Percentiles rank a stretch among this genome's conserved stretches.
phyloP scores from a whole-genome alignment of 2,797 vertebrate species.

The Ceyx erithaca region DNA sequence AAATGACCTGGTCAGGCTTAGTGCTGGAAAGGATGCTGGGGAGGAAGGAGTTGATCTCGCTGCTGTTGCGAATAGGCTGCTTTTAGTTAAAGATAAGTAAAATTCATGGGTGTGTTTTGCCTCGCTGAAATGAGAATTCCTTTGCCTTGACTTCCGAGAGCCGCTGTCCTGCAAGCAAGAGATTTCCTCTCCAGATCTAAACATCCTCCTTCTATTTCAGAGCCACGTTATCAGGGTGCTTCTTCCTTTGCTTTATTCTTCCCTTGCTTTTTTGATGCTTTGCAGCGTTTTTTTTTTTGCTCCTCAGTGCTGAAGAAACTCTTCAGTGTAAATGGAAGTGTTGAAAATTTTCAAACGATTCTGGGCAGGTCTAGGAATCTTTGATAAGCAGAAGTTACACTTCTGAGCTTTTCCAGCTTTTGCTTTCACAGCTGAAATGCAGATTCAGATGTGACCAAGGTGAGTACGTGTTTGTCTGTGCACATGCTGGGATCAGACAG shows the following conservation, averaged over 20 bases:
- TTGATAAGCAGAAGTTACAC: background rate
- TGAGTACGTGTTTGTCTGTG: background rate
- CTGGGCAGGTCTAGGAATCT: background rate
- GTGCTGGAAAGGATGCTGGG: background rate
- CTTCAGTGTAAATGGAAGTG: background rate
- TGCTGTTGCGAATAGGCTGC: background rate
- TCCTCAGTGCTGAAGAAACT: background rate
- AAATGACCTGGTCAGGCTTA: background rate
- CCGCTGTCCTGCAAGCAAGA: background rate
- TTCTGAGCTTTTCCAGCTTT: background rate
- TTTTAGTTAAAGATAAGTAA: background rate
- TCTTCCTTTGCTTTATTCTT: background rate
- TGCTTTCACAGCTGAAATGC: background rate
- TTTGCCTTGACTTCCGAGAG: background rate
- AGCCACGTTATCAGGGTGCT: background rate
- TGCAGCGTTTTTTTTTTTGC: background rate
- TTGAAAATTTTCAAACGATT: background rate
- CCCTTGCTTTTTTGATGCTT: background rate
- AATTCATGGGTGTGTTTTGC: background rate
- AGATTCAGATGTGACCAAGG: background rate
- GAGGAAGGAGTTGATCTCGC: background rate
- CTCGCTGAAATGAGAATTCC: background rate
- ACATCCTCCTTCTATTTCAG: background rate
- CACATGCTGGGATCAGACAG: background rate
- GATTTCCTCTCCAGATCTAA: conserved; percentile 27